A percentile compares a stretch with the other conserved stretches of the same genome.
Conservation (phyloP, 2,797 vertebrate species). For the Mus minutoides region DNA sequence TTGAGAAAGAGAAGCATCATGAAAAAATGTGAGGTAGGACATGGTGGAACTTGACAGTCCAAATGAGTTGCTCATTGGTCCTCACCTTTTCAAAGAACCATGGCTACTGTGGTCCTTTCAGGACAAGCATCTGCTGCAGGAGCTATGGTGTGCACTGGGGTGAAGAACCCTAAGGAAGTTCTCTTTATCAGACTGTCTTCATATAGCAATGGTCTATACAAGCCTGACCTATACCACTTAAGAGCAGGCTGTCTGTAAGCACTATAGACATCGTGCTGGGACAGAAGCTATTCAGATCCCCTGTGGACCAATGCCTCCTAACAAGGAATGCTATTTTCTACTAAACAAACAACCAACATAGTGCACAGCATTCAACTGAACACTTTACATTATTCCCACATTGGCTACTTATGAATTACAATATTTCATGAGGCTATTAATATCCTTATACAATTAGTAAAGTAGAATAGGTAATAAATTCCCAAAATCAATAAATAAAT, state of each 20-base stretch:
- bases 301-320: not conserved
- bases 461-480: not conserved
- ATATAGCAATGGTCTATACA: not conserved
- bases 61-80: not conserved
- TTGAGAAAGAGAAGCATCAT: not conserved
- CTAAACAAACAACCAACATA: not conserved
- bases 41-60: not conserved
- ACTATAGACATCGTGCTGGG: not conserved
- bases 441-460: not conserved
- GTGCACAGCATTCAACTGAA: not conserved
- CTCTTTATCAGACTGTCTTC: conserved; percentile 20
- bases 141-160: too few relatives aligned
- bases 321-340: not conserved
- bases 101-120: not conserved
- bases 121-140: not conserved
- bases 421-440: not conserved
- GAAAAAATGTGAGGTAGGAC: not conserved
- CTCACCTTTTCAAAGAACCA: not conserved
- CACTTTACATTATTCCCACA: not conserved
- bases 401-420: not conserved
- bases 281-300: not conserved
- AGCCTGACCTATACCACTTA: not conserved
- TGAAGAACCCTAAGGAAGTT: not conserved
- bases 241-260: not conserved
- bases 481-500: not conserved